A percentile compares a stretch with the other conserved stretches of the same genome.
Conservation (phyloP, 2,888 invertebrate species). For the Malachius bipustulatus region DNA sequence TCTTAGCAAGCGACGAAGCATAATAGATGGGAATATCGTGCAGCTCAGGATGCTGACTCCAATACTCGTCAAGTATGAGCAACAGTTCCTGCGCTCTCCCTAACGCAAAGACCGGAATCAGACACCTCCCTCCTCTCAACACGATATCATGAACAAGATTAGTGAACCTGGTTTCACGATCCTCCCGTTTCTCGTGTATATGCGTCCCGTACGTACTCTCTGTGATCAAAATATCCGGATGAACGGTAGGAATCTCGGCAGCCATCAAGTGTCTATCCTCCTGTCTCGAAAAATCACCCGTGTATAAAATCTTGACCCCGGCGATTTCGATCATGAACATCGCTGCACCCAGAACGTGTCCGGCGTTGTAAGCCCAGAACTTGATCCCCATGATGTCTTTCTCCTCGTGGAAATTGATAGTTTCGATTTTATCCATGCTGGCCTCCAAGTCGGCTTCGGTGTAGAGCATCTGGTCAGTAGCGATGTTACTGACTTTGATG, state of each 20-base stretch:
- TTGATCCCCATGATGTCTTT: conserved; percentile 92
- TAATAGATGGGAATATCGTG: conserved; percentile 99
- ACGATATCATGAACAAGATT: conserved; percentile 91
- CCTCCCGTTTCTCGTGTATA: conserved; percentile 96
- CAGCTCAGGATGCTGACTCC: conserved; percentile 92
- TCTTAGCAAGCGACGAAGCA: conserved; percentile 96
- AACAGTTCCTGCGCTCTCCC: conserved; percentile 94
- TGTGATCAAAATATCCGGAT: conserved; percentile 94
- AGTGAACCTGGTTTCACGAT: conserved; percentile 90
- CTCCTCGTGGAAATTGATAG: conserved; percentile 95
- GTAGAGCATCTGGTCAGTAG: conserved; percentile 93
- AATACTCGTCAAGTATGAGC: conserved; percentile 92
- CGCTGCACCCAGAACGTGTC: conserved; percentile 96
- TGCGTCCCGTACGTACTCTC: conserved; percentile 94
- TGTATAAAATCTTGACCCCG: conserved; percentile 90
- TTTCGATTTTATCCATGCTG: conserved; percentile 98
- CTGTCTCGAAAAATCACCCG: conserved; percentile 97
- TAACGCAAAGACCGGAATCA: conserved; percentile 97
- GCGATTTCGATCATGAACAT: conserved; percentile 99
- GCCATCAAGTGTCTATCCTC: conserved; percentile 99
- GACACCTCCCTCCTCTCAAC: conserved; percentile 88
- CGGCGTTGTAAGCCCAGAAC: conserved; percentile 99
- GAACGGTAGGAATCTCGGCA: conserved; percentile 92
- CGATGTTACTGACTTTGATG: conserved; percentile 97
- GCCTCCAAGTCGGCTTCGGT: conserved; percentile 94